A percentile compares a stretch with the other conserved stretches of the same genome.
Evolutionary conservation across 1,140 invertebrate genomes (phyloP).

Genomic region (Hesperophylax magnus): DNA sequence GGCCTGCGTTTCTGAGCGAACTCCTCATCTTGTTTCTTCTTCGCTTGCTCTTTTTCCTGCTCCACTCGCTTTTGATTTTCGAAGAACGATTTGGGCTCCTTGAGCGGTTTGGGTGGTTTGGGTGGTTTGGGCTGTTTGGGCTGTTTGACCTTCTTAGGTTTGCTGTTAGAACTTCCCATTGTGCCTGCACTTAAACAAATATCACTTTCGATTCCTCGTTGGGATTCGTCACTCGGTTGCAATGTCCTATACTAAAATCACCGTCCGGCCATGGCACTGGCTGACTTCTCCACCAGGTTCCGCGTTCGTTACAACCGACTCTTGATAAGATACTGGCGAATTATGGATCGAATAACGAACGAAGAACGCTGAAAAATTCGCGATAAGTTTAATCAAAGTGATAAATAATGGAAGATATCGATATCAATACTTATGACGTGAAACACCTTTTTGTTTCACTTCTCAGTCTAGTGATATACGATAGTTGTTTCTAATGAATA

Average conservation of each 20-base stretch:
- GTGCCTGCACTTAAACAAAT: background rate
- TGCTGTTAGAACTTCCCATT: slow-evolving; percentile 65
- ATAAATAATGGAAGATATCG: background rate
- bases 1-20: slow-evolving; percentile 56
- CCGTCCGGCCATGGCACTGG: background rate
- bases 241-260: background rate
- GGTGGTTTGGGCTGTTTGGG: too few species aligned
- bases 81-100: slow-evolving; percentile 67
- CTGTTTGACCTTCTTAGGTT: slow-evolving; percentile 59
- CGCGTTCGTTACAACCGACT: background rate
- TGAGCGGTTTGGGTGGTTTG: slow-evolving; percentile 39
- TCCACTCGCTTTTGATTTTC: slow-evolving; percentile 64
- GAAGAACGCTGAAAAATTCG: background rate
- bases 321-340: slow-evolving; percentile 18
- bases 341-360: background rate
- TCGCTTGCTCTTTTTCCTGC: slow-evolving; percentile 61
- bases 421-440: background rate
- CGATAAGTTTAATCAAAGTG: background rate
- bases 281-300: background rate
- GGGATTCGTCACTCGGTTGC: background rate
- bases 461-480: too few species aligned
- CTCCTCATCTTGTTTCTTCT: slow-evolving; percentile 44
- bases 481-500: too few species aligned
- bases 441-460: too few species aligned
- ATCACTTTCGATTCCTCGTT: background rate